Evolutionary conservation across 2,797 vertebrate species (phyloP).

Genomic region (Gorsachius magnificus): DNA sequence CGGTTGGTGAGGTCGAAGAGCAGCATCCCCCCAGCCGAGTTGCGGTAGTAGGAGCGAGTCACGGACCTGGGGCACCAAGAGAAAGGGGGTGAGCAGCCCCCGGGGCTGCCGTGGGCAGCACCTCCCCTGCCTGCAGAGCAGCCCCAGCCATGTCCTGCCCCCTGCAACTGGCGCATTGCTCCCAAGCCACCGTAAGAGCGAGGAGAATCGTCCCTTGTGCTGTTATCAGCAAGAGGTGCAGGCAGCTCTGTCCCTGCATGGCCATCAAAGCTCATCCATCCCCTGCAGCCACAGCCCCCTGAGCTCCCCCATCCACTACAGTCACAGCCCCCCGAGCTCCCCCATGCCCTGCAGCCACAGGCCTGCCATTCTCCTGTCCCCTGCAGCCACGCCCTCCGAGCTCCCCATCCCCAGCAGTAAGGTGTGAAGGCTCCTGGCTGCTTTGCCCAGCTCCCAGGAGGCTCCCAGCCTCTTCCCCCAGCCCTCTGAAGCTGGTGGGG

Average conservation of each 20-base stretch:
- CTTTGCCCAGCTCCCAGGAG: neutral
- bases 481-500: too few species aligned
- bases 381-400: neutral
- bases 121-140: neutral
- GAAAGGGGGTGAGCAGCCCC: neutral
- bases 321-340: accelerated
- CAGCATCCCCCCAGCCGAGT: slow-evolving; percentile 84
- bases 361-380: neutral
- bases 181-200: accelerated
- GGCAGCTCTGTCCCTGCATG: neutral
- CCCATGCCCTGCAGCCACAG: too few species aligned
- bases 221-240: neutral
- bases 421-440: neutral
- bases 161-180: accelerated
- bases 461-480: neutral
- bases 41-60: slow-evolving; percentile 87
- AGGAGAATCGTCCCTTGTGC: neutral
- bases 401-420: neutral
- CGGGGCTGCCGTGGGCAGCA: accelerated
- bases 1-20: slow-evolving; percentile 85
- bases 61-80: slow-evolving; percentile 77
- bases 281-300: neutral
- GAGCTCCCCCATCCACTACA: too few species aligned
- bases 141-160: neutral
- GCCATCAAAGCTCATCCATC: neutral